Evolutionary conservation across 2,797 vertebrate genomes (phyloP), one percentile per base, ranked within the genome.

Genomic region (Spea hammondii): DNA sequence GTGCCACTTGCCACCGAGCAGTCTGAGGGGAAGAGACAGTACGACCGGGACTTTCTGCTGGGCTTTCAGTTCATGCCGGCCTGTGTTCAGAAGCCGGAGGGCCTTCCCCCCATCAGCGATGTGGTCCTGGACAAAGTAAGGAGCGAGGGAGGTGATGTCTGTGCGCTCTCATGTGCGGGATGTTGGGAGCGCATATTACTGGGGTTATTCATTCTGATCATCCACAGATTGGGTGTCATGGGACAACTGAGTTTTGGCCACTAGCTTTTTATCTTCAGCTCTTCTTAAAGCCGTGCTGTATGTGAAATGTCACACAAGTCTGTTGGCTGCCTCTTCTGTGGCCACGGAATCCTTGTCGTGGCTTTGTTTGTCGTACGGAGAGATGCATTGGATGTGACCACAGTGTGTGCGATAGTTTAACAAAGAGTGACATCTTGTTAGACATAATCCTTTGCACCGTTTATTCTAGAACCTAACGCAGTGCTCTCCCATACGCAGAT

Each of bases 41-140:
- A 94, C 0, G 89, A 91, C 80, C 80, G 93, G 67, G 92, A 94
- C 12, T 94, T 94, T 85, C 82, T 94, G 1, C 83, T 94, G 74
- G 92, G 92, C 51, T 89, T 93, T 72, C 93, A 94, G 86, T 94
- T 88, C 85, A 90, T 92, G 91, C 92, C 92, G 1, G 91, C 90
- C 46, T 93, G 92, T 11, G 86, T 92, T 72, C 91, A 92, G 60
- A 93, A 89, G 55, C 93, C 93, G 0, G 93, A 94, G 76, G 93
- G 93, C 48, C 83, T 94, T 53, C 93, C 93, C 51, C 91, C 93
- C 48, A 94, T 94, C 80, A 94, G 91, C 0, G 93, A 94, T 0
- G 93, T 94, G 84, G 92, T 94, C 82, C 92, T 94, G 5, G 93
- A 94, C 85, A 93, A 93, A 89, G 92, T 93, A 87, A 87, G 88